Evolutionary conservation across 1,140 invertebrate species (phyloP).

Genomic region (Caenorhabditis remanei): DNA sequence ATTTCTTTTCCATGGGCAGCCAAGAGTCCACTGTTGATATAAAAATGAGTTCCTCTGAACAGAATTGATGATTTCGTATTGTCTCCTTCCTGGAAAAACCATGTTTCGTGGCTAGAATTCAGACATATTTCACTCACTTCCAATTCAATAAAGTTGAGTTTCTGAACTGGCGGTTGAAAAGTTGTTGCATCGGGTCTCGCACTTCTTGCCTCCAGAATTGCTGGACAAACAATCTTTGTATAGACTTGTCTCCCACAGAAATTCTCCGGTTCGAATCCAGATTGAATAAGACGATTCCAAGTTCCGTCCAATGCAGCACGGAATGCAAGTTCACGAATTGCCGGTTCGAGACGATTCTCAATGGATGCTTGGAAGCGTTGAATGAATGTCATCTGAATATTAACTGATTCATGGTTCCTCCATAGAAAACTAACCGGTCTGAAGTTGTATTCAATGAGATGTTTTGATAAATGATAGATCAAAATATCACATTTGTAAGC

Average conservation of each 20-base stretch:
- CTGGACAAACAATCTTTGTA: conserved; percentile 28
- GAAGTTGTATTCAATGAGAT: conserved; percentile 45
- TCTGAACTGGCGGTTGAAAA: background rate
- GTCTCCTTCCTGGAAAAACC: background rate
- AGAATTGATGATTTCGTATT: conserved; percentile 19
- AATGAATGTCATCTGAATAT: conserved; percentile 48
- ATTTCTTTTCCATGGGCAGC: conserved; percentile 35
- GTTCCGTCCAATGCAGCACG: conserved; percentile 28
- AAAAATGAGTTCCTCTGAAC: conserved; percentile 7
- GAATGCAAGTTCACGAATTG: conserved; percentile 38
- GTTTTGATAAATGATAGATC: conserved; percentile 32
- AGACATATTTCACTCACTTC: background rate
- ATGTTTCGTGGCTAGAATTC: background rate
- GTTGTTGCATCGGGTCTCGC: conserved; percentile 22
- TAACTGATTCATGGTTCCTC: background rate
- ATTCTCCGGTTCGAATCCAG: conserved; percentile 36
- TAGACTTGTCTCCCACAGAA: conserved; percentile 43
- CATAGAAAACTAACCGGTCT: background rate
- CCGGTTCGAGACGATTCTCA: conserved; percentile 30
- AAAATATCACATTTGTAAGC: conserved; percentile 28
- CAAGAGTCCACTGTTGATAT: conserved; percentile 26
- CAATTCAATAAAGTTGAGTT: conserved; percentile 10
- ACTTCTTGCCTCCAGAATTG: conserved; percentile 14
- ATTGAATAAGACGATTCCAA: conserved; percentile 25
- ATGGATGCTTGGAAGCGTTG: conserved; percentile 42